Evolutionary conservation across 2,888 invertebrate species (phyloP), one percentile per base, ranked within the genome.

Genomic region (Crossocerus cetratus): DNA sequence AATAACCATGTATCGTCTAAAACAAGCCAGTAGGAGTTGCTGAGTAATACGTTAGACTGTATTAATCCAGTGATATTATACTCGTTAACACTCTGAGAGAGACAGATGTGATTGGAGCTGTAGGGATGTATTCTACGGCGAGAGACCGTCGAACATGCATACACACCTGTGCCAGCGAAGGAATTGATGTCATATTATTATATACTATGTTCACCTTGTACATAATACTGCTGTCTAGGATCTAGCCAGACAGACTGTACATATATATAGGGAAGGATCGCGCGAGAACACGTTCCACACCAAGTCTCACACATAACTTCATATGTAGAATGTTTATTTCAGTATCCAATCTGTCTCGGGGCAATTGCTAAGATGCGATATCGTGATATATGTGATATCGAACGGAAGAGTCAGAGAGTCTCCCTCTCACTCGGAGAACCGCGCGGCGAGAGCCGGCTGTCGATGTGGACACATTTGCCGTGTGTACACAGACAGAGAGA

Each of bases 251-350:
- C 75, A 75, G 78, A 79, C 78, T 90, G 90, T 90, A 91, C 89
- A 90, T 89, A 86, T 76, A 66, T 69, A 70, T 83, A 76, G 66
- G 78, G 61, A 74, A 78, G 73, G 84, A 32, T 32, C 32, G 32
- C 32, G 32, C 32, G 32, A 32, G 32, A 32, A 90, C 87, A 88
- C 86, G 83, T 86, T 67, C 86, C 84, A 87, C 86, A 87, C 88
- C 86, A 80, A 32, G 76, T 86, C 84, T 86, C 85, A 87, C 86
- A 87, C 84, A 82, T 86, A 84, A 85, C 83, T 82, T 88, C 86
- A 89, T 90, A 92, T 92, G 92, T 92, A 92, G 92, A 92, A 93
- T 93, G 92, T 93, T 92, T 91, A 91, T 91, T 92, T 92, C 92
- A 92, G 92, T 92, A 91, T 92, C 92, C 93, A 93, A 93, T 93